Conservation (phyloP, 2,888 invertebrate species). For the Exocentrus adspersus region DNA sequence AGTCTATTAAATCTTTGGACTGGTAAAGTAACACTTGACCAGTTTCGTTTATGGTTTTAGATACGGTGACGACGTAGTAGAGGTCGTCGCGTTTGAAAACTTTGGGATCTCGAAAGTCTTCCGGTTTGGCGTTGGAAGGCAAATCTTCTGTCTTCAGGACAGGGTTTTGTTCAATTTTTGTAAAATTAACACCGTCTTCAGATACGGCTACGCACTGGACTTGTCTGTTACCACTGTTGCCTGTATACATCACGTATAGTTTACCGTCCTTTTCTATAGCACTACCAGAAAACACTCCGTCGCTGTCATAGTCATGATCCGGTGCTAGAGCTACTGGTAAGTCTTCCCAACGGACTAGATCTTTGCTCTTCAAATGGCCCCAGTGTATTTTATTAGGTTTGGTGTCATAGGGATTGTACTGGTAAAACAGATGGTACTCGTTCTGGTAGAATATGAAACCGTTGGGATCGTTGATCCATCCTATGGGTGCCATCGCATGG, state of each 20-base stretch:
- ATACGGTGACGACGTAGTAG: constrained; percentile 64
- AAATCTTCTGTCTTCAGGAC: constrained; percentile 55
- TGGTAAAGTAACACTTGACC: constrained; percentile 62
- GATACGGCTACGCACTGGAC: constrained; percentile 55
- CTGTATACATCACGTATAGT: constrained; percentile 63
- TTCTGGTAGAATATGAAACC: constrained; percentile 63
- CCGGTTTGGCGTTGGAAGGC: constrained; percentile 56
- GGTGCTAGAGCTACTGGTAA: constrained; percentile 65
- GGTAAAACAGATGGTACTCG: constrained; percentile 66
- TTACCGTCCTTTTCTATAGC: constrained; percentile 60
- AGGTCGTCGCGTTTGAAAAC: constrained; percentile 62
- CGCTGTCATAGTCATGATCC: constrained; percentile 56
- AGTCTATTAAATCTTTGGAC: constrained; percentile 58
- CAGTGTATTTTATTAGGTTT: constrained; percentile 62
- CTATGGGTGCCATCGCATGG: constrained; percentile 43
- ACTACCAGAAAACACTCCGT: constrained; percentile 66
- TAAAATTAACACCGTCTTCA: constrained; percentile 60
- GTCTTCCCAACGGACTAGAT: constrained; percentile 65
- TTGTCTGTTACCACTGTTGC: constrained; percentile 55
- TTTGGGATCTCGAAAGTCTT: constrained; percentile 66
- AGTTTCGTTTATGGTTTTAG: constrained; percentile 42
- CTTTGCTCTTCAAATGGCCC: constrained; percentile 66
- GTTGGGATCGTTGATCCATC: constrained; percentile 70
- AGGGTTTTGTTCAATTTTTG: constrained; percentile 53
- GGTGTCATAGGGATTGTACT: constrained; percentile 64